These are phyloP conservation scores for Siniperca scherzeri DNA, from an alignment of 2,797 vertebrate species.

Conservation along the genomic window DNA sequence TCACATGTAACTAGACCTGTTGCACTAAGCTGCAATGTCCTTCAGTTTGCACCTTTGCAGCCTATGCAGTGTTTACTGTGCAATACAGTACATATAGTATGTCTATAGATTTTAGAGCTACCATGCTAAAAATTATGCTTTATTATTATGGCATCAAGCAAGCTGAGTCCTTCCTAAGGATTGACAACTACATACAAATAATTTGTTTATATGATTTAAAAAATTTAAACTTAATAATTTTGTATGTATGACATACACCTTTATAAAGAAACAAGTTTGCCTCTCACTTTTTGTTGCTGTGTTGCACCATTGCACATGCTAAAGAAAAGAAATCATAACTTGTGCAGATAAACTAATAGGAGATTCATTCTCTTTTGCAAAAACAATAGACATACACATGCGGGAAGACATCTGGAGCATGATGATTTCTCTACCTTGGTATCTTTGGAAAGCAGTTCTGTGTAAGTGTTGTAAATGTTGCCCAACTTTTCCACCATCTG, in stretches of 20 bases:
- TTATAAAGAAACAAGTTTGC: neutral
- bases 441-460: conserved; percentile 89
- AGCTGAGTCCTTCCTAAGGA: neutral
- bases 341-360: neutral
- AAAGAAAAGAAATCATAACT: neutral
- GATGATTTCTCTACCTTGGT: conserved; percentile 82
- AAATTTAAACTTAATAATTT: neutral
- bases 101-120: neutral
- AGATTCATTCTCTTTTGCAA: neutral
- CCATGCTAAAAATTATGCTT: neutral
- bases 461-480: conserved; percentile 86
- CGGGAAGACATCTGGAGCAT: neutral
- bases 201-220: neutral
- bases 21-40: neutral
- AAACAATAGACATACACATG: neutral
- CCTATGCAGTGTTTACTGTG: no score
- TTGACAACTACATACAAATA: neutral
- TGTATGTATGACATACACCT: neutral
- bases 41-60: neutral
- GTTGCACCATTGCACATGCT: neutral
- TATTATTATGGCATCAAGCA: neutral
- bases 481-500: conserved; percentile 84
- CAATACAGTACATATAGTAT: neutral
- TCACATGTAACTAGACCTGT: neutral
- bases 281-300: neutral